Evolutionary conservation across 2,888 invertebrate genomes (phyloP), one percentile per base, ranked within the genome.

Genomic region (Dusona sp.): DNA sequence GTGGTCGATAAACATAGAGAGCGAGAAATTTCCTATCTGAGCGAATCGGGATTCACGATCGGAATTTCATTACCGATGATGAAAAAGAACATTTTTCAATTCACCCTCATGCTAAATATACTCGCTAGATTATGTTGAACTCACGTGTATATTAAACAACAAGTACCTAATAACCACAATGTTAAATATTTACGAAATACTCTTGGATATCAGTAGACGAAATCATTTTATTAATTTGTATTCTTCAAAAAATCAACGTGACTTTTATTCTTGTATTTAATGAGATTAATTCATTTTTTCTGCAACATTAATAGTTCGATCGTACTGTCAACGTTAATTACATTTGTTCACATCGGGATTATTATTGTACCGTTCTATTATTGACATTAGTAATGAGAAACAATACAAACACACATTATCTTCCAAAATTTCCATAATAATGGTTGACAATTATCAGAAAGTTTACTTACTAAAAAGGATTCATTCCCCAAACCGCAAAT

Each of bases 51-150:
- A 57, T 54, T 36, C 75, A 7, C 67, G 19, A 54, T 68, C 38
- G 68, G 78, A 68, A 68, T 78, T 68, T 9, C 78, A 79, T 79
- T 38, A 68, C 68, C 67, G 25, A 42, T 42, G 36, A 36, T 42
- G 22, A 11, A 54, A 54, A 68, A 54, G 68, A 54, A 79, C 38
- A 54, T 68, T 65, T 68, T 25, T 79, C 68, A 68, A 79, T 79
- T 67, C 54, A n/a, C 19, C 38, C 48, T 65, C 65, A 13, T 77
- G 29, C 22, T n/a, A 33, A n/a, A 48, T 48, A 33, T n/a, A 36
- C 33, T 7, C 48, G 29, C 42, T 22, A 33, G 11, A 4, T 51
- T 9, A 25, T 19, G 16, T 75, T 42, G 2, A 29, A 25, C 11
- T n/a, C 29, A n/a, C 25, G 13, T 48, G n/a, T 57, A 13, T 13